Conservation (phyloP, 2,888 invertebrate species). For the Ormia ochracea region DNA sequence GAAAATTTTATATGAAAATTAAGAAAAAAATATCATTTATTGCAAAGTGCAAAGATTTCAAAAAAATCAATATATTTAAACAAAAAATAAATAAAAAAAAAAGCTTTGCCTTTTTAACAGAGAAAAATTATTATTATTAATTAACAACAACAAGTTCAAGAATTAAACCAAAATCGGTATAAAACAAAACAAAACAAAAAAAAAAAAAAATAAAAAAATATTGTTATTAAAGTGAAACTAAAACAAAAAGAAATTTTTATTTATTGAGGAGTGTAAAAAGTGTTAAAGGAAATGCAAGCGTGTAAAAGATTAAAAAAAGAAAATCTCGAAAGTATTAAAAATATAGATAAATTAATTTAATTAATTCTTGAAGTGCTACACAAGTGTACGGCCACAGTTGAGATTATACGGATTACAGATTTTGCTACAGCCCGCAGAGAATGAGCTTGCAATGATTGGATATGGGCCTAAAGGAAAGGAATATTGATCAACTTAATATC, state of each 20-base stretch:
- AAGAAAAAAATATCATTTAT: not conserved
- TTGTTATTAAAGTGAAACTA: no score
- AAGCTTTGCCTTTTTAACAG: no score
- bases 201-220: no score
- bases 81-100: no score
- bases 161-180: no score
- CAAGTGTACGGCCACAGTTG: not conserved
- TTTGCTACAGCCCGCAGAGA: not conserved
- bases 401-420: constrained; percentile 7
- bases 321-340: not conserved
- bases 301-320: not conserved
- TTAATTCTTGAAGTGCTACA: constrained; percentile 23
- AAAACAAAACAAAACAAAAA: no score
- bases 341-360: not conserved
- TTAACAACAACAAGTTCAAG: no score
- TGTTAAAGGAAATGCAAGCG: no score
- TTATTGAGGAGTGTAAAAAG: no score
- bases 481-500: constrained; percentile 22
- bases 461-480: constrained; percentile 39
- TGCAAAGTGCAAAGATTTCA: not conserved
- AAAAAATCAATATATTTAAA: no score
- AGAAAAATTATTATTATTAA: no score
- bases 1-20: not conserved
- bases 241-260: no score
- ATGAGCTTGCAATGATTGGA: constrained; percentile 34